Evolutionary conservation across 2,113 vertebrate genomes (phyloP).

Genomic region (Chrysemys picta): DNA sequence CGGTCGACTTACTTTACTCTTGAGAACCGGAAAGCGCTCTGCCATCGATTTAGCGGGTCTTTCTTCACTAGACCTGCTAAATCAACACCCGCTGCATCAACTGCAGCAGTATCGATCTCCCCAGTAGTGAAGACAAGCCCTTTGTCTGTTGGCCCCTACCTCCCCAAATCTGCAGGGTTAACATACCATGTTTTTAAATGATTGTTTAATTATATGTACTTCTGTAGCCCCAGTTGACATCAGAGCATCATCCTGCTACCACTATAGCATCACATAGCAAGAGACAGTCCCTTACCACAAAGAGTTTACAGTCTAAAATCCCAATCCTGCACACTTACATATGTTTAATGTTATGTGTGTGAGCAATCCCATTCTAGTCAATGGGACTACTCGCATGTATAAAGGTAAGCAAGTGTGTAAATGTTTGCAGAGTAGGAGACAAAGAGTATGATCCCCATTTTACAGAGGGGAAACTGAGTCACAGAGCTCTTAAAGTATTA

Average conservation of each 20-base stretch:
- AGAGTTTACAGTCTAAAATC: not conserved
- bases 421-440: not conserved
- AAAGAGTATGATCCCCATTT: not conserved
- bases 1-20: too few relatives aligned
- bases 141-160: not conserved
- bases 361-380: not conserved
- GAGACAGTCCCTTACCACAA: not conserved
- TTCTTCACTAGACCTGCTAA: too few relatives aligned
- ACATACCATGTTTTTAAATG: not conserved
- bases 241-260: not conserved
- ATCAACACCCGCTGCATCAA: too few relatives aligned
- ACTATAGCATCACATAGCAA: not conserved
- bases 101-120: too few relatives aligned
- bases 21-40: too few relatives aligned
- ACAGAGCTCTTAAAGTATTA: not conserved
- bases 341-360: not conserved
- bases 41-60: too few relatives aligned
- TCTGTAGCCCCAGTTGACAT: not conserved
- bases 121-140: too few relatives aligned
- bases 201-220: not conserved
- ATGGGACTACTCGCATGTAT: not conserved
- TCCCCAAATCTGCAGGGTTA: not conserved
- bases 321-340: not conserved
- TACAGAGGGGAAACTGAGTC: not conserved
- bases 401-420: not conserved